Conservation (phyloP, 1,140 invertebrate genomes). For the Tetragonula clypearis region DNA sequence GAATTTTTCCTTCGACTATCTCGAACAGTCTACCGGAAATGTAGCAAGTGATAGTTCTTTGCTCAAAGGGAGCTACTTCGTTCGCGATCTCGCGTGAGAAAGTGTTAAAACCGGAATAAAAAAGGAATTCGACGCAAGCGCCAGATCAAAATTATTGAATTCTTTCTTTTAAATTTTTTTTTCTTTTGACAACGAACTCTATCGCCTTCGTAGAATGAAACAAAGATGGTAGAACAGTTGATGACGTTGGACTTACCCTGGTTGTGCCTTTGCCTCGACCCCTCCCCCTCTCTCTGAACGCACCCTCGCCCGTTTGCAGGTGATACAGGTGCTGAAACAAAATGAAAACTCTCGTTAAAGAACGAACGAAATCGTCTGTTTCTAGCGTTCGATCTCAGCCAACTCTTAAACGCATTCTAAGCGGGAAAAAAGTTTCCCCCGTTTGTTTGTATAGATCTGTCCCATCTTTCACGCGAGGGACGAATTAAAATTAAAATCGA, state of each 20-base stretch:
- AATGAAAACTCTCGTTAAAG: slow-evolving; percentile 19
- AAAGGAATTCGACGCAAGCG: too few species aligned
- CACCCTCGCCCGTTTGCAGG: slow-evolving; percentile 79
- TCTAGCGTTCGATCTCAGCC: too few species aligned
- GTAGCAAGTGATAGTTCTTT: background rate
- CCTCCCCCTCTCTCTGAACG: slow-evolving; percentile 78
- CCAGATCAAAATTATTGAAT: background rate
- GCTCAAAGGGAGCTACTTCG: too few species aligned
- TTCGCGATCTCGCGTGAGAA: too few species aligned
- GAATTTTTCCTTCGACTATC: background rate
- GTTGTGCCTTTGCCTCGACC: slow-evolving; percentile 80
- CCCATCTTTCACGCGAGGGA: too few species aligned
- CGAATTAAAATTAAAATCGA: too few species aligned
- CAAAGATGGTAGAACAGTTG: background rate
- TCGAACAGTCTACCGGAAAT: background rate
- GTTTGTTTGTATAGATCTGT: too few species aligned
- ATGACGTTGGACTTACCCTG: slow-evolving; percentile 72
- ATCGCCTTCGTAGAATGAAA: background rate
- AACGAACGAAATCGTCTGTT: background rate
- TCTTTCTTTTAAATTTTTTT: background rate
- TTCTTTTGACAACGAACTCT: rapidly evolving
- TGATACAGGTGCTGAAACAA: slow-evolving; percentile 81
- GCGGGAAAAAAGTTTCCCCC: too few species aligned
- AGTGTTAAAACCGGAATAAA: too few species aligned
- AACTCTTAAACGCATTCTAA: too few species aligned